A percentile compares a stretch with the other conserved stretches of the same genome.
phyloP scores from a whole-genome alignment of 2,113 vertebrate genomes.

The Sterrhoptilus dennistouni region DNA sequence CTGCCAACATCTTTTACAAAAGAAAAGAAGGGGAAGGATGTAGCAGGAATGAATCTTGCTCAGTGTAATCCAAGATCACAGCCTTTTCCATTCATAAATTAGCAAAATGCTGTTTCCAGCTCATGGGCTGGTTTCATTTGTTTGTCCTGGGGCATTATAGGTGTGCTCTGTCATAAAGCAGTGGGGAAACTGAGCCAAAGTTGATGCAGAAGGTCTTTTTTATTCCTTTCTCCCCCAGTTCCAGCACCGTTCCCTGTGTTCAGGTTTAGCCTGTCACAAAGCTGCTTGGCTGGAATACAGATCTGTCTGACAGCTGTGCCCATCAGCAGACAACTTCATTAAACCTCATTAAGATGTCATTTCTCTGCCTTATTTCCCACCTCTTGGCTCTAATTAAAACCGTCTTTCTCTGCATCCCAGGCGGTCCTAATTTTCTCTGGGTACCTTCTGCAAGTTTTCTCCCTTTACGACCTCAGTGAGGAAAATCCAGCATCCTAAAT shows the following conservation, averaged over 20 bases:
- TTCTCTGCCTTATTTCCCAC: constrained; percentile 73
- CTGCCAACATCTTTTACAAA: background rate
- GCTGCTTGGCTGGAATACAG: constrained; percentile 74
- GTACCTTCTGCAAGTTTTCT: constrained; percentile 61
- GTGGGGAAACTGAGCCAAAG: background rate
- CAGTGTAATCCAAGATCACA: background rate
- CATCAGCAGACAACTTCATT: constrained; percentile 84
- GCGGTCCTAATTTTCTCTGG: constrained; percentile 68
- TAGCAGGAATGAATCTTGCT: background rate
- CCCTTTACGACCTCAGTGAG: constrained; percentile 29
- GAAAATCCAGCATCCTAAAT: constrained; percentile 48
- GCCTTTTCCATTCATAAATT: background rate
- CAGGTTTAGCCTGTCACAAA: constrained; percentile 37
- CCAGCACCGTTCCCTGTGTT: background rate
- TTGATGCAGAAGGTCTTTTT: background rate
- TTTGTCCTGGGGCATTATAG: background rate
- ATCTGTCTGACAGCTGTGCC: constrained; percentile 82
- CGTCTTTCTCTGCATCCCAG: constrained; percentile 66
- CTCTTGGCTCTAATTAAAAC: constrained; percentile 82
- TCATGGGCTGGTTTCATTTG: background rate
- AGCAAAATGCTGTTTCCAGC: background rate
- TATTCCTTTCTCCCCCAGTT: background rate
- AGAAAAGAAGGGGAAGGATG: background rate
- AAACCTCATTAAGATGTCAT: constrained; percentile 86
- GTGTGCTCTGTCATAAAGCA: background rate